A percentile compares a stretch with the other conserved stretches of the same genome.
phyloP scores from a whole-genome alignment of 1,140 invertebrate species.

The Meloidogyne exigua region DNA sequence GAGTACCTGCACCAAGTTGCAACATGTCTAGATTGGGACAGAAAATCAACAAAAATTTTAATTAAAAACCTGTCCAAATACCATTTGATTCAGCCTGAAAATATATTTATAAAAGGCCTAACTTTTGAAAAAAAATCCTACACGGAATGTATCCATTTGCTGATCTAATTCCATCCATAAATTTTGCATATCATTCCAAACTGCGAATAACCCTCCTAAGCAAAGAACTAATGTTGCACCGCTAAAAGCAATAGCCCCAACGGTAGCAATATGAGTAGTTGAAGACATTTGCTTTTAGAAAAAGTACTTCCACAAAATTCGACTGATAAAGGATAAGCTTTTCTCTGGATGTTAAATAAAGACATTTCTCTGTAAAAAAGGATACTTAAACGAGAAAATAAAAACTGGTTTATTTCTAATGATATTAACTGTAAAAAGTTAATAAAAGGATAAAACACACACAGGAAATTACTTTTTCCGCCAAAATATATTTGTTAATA shows the following conservation, averaged over 20 bases:
- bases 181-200: constrained; percentile 55
- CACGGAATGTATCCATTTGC: constrained; percentile 44
- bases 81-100: constrained; percentile 44
- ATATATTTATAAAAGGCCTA: neutral
- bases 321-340: neutral
- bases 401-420: neutral
- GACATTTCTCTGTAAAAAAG: neutral
- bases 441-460: neutral
- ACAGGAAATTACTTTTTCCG: neutral
- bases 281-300: neutral
- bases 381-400: neutral
- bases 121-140: neutral
- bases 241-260: constrained; percentile 52
- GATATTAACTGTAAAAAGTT: neutral
- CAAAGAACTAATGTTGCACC: constrained; percentile 55
- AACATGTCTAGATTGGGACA: too few relatives aligned
- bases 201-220: constrained; percentile 44
- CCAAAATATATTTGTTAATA: neutral
- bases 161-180: constrained; percentile 56
- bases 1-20: constrained; percentile 38
- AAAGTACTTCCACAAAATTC: neutral
- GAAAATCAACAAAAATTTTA: too few relatives aligned
- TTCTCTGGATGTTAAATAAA: too few relatives aligned
- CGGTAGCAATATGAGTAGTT: constrained; percentile 51
- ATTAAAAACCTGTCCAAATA: constrained; percentile 42